Percentiles rank a stretch among this genome's conserved stretches.
phyloP scores from a whole-genome alignment of 2,113 vertebrate genomes.

The Tragelaphus scriptus region DNA sequence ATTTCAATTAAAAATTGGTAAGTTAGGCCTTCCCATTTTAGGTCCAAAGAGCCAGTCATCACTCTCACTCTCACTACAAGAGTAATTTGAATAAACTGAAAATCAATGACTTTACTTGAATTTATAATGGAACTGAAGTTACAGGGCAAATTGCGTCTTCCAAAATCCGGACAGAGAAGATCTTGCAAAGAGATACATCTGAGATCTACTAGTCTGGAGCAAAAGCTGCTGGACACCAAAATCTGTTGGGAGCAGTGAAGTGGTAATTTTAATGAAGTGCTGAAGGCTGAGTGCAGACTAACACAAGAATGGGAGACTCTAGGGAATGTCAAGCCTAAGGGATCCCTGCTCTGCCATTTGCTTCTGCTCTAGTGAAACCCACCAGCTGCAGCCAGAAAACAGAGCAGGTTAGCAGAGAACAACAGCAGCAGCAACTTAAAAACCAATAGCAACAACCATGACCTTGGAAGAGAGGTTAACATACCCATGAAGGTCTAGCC shows the following conservation, averaged over 20 bases:
- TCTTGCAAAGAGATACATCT: neutral
- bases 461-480: neutral
- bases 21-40: neutral
- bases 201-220: too few species aligned
- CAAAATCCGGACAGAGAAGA: neutral
- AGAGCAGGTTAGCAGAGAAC: neutral
- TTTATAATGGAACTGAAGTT: neutral
- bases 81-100: neutral
- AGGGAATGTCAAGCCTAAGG: neutral
- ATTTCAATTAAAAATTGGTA: neutral
- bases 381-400: neutral
- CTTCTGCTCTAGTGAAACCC: neutral
- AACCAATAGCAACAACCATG: neutral
- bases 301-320: neutral
- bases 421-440: neutral
- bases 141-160: neutral
- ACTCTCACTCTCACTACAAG: neutral
- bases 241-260: neutral
- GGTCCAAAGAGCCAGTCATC: neutral
- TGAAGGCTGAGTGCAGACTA: neutral
- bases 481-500: neutral
- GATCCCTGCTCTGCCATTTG: neutral
- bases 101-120: neutral
- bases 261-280: neutral
- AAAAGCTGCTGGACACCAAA: neutral